These are phyloP conservation scores for Ichneumoninae sp. DNA, from an alignment of 2,888 invertebrate species.

Conservation along the genomic window DNA sequence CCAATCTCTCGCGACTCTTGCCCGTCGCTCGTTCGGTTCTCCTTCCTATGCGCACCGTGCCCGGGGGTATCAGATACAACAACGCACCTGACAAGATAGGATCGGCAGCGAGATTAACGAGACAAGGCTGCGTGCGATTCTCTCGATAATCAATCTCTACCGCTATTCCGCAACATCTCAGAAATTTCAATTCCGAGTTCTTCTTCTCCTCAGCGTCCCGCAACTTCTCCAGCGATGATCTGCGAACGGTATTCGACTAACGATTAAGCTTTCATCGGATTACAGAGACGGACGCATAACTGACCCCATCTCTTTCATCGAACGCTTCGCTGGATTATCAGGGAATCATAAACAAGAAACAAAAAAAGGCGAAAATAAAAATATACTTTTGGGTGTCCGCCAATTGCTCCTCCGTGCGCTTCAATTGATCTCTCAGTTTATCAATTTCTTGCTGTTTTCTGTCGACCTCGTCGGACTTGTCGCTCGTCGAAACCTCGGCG, in stretches of 20 bases:
- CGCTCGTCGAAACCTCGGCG: conserved; percentile 39
- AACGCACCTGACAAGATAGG: conserved; percentile 87
- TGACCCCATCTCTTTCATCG: neutral
- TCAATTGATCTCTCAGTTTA: conserved; percentile 86
- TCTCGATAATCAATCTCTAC: conserved; percentile 83
- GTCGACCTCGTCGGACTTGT: conserved; percentile 75
- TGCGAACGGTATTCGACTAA: conserved; percentile 73
- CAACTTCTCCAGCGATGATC: conserved; percentile 85
- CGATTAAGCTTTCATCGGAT: conserved; percentile 80
- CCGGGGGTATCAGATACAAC: conserved; percentile 85
- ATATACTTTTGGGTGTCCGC: conserved; percentile 85
- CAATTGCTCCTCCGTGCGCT: conserved; percentile 87
- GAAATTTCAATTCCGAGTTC: conserved; percentile 85
- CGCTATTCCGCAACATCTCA: conserved; percentile 86
- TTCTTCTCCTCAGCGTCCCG: conserved; percentile 85
- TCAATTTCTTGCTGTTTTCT: conserved; percentile 86
- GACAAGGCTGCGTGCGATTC: conserved; percentile 85
- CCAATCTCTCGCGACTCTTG: conserved; percentile 79
- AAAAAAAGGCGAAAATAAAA: conserved; percentile 15
- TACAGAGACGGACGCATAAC: neutral
- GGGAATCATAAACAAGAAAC: neutral
- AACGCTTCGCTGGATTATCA: neutral
- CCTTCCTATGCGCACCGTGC: conserved; percentile 84
- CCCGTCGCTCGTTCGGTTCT: conserved; percentile 49
- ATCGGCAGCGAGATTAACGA: conserved; percentile 88